These are phyloP conservation scores for Mus caroli DNA, from an alignment of 2,797 vertebrate species.

Conservation along the genomic window DNA sequence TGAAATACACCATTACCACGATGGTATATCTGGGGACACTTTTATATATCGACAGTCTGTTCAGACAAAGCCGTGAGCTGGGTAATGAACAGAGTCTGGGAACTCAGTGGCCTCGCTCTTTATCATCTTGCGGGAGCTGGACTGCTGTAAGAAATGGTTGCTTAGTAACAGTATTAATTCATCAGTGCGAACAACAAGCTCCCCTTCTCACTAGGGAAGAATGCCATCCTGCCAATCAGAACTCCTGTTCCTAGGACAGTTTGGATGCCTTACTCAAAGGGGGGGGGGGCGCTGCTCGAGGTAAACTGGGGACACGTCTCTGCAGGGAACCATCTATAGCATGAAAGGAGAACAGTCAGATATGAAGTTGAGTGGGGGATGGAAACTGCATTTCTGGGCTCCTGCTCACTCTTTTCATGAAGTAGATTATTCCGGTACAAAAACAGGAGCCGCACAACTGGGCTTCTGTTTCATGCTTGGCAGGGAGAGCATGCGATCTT, in stretches of 20 bases:
- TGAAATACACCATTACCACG: background rate
- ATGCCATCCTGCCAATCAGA: background rate
- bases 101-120: constrained; percentile 1
- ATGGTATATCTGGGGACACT: background rate
- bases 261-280: constrained; percentile 29
- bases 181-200: background rate
- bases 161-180: constrained; percentile 55
- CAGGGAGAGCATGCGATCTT: constrained; percentile 67
- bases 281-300: constrained; percentile 35
- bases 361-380: no score
- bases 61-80: background rate
- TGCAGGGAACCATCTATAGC: background rate
- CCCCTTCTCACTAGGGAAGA: background rate
- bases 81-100: background rate
- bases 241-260: background rate
- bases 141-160: constrained; percentile 41
- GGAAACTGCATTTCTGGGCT: background rate
- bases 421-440: background rate
- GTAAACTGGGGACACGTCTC: constrained; percentile 61
- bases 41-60: background rate
- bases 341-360: constrained; percentile 27
- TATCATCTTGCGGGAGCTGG: background rate
- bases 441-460: constrained; percentile 75
- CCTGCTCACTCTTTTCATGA: constrained; percentile 46
- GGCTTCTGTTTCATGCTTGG: constrained; percentile 76